A percentile compares a stretch with the other conserved stretches of the same genome.
phyloP scores from a whole-genome alignment of 2,888 invertebrate genomes.

The Papilio demoleus region DNA sequence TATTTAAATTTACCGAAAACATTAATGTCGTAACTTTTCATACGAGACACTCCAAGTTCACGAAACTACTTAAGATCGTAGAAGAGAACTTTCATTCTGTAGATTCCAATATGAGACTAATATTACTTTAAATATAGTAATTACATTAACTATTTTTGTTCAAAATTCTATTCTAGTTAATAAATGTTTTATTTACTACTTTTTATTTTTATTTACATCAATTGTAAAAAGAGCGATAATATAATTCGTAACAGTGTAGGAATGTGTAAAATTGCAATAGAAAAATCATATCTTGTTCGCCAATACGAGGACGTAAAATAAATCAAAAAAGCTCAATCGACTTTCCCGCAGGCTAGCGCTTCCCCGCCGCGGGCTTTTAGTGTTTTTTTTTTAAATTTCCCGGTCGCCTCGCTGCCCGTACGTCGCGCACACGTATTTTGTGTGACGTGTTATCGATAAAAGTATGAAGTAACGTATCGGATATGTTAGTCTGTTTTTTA shows the following conservation, averaged over 20 bases:
- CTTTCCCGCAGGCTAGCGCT: constrained; percentile 12
- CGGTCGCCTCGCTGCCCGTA: constrained; percentile 3
- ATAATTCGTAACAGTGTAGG: not conserved
- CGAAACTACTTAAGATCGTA: constrained; percentile 20
- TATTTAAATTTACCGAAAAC: not conserved
- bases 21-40: constrained; percentile 13
- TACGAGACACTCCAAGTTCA: constrained; percentile 8
- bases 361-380: not conserved
- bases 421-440: constrained; percentile 6
- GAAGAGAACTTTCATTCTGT: not conserved
- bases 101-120: not conserved
- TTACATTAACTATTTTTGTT: not conserved
- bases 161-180: not conserved
- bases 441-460: constrained; percentile 14
- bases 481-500: constrained; percentile 12
- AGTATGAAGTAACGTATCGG: not conserved
- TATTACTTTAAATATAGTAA: not conserved
- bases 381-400: not conserved
- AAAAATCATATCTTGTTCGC: not conserved
- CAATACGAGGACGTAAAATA: constrained; percentile 13
- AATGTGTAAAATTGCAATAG: not conserved
- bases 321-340: constrained; percentile 20
- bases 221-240: too few species aligned
- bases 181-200: not conserved
- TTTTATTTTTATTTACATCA: too few species aligned